Conservation (phyloP, 2,797 vertebrate genomes). For the Valencia hispanica region DNA sequence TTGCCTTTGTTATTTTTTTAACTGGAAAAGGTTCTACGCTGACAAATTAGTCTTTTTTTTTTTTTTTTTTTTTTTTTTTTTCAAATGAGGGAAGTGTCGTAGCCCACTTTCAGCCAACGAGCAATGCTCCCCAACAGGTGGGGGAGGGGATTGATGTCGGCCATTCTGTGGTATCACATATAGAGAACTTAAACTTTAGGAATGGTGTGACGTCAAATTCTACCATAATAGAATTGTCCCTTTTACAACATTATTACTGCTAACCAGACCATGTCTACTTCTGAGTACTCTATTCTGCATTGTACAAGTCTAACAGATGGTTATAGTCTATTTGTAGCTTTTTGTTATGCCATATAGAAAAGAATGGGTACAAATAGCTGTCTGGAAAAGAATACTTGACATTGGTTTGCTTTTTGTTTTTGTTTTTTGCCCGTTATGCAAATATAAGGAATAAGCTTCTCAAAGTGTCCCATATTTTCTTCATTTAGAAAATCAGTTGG, state of each 20-base stretch:
- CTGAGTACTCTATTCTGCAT: neutral
- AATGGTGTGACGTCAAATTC: neutral
- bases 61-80: no score
- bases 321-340: neutral
- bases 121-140: neutral
- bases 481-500: neutral
- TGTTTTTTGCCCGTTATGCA: neutral
- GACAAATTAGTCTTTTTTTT: neutral
- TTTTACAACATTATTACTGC: neutral
- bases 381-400: conserved; percentile 12
- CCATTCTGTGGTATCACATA: neutral
- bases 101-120: neutral
- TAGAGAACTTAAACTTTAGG: neutral
- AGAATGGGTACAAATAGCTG: conserved; percentile 8
- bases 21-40: neutral
- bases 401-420: conserved; percentile 33
- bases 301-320: neutral
- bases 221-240: neutral
- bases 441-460: conserved; percentile 20
- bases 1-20: neutral
- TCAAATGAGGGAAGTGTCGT: no score
- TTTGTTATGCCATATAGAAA: conserved; percentile 1
- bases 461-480: conserved; percentile 11
- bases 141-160: neutral
- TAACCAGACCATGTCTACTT: no score